Evolutionary conservation across 2,888 invertebrate species (phyloP), one percentile per base, ranked within the genome.

Genomic region (Lordiphosa fenestrarum): DNA sequence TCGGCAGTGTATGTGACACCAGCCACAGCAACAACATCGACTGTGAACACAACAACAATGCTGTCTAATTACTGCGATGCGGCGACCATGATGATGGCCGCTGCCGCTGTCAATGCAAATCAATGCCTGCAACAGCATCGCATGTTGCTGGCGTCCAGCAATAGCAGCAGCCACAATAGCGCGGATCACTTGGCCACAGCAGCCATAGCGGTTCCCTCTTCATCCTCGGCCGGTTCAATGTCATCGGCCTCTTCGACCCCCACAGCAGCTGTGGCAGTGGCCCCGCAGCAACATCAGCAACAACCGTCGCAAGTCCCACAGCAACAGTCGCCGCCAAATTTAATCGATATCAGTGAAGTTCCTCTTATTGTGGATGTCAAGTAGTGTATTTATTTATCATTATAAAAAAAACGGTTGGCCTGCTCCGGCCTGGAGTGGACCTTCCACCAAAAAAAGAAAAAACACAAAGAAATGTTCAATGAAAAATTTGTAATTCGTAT

Each of bases 351-450:
- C 86, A 88, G 86, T 75, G 89, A 89, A 86, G 89, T 88, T 87
- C 88, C 89, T 87, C 88, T 88, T 80, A 86, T 88, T 85, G 88
- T 89, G 85, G 89, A 89, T 88, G 89, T 89, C 87, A 88, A 88
- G 88, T 89, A 88, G 87, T 84, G 80, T 81, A 86, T 80, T 84
- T 84, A 78, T 70, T 77, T 83, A 73, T 78, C 49, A 54, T 36
- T 51, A 73, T 75, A 78, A 84, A 42, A 51, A 57, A 54, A 51
- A 53, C 12, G 41, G 51, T 23, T 38, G 25, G 39, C n/a, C 23
- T 30, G 15, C 42, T 42, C 42, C 30, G 42, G 30, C 42, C 9
- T 30, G 30, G 42, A 42, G 42, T 44, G 33, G 25, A 44, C 15
- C 33, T 10, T 9, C 44, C 44, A 15, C 30, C 30, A 44, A 44